A percentile compares a stretch with the other conserved stretches of the same genome.
These are phyloP conservation scores for Linnaemya vulpina DNA, from an alignment of 2,888 invertebrate genomes.

Conservation along the genomic window DNA sequence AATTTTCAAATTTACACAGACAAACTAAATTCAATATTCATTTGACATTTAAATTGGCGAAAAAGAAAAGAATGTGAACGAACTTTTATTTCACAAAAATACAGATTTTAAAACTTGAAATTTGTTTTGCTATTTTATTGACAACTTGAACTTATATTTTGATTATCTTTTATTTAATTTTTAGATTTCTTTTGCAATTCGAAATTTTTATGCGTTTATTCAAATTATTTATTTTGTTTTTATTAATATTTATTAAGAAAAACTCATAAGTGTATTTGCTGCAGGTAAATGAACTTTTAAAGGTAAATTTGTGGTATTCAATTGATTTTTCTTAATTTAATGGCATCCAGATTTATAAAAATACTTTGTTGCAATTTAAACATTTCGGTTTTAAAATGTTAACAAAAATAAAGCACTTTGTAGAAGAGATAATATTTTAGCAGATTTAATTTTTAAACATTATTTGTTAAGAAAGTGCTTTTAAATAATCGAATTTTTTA, in stretches of 20 bases:
- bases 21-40: slow-evolving; percentile 37
- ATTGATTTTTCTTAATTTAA: background rate
- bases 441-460: too few relatives aligned
- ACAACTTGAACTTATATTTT: slow-evolving; percentile 11
- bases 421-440: too few relatives aligned
- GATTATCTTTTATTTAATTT: background rate
- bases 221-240: background rate
- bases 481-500: too few relatives aligned
- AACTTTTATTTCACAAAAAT: slow-evolving; percentile 28
- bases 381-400: too few relatives aligned
- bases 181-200: background rate
- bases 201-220: background rate
- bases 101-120: slow-evolving; percentile 4
- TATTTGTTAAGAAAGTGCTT: too few relatives aligned
- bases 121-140: slow-evolving; percentile 37
- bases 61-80: slow-evolving; percentile 30
- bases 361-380: too few relatives aligned
- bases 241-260: background rate
- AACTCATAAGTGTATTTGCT: background rate
- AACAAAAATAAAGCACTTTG: too few relatives aligned
- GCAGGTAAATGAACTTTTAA: slow-evolving; percentile 47
- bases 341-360: too few relatives aligned
- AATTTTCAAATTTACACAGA: slow-evolving; percentile 5
- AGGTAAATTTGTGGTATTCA: background rate
- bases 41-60: slow-evolving; percentile 44